Evolutionary conservation across 2,888 invertebrate genomes (phyloP), one percentile per base, ranked within the genome.

Genomic region (Megastigmus dorsalis): DNA sequence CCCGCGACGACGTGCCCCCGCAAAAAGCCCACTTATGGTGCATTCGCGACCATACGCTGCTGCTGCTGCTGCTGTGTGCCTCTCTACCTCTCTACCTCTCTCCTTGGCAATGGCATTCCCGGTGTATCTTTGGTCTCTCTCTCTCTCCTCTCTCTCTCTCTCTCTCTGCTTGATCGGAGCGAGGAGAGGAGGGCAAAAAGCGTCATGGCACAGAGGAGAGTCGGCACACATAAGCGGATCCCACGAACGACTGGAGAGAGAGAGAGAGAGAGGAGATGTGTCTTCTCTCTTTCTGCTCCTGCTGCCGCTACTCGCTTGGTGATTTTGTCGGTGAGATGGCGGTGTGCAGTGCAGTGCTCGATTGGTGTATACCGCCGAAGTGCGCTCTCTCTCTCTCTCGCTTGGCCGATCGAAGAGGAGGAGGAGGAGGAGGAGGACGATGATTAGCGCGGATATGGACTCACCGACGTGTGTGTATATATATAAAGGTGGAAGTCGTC

Each of bases 391-490:
- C 33, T 30, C 20, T 38, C 57, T 18, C 36, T 18, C 38, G 18
- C 38, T 36, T 23, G 7, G 54, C 23, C 26, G 15, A 36, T 10
- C 15, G 36, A 36, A 50, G 57, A 38, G 50, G 36, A 18, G 36
- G 20, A 13, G 54, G 13, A 43, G 13, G 45, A 38, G 60, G 62
- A 43, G 50, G 57, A 52, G 43, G 68, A 62, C 45, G 74, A 69
- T 74, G 74, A 74, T 74, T 74, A 74, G 74, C 74, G 69, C 69
- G 74, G 69, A 74, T 74, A 74, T 72, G 72, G 59, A 65, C 59
- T 72, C 63, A n/a, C n/a, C 28, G 33, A 52, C 72, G 52, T 57
- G 63, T 59, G 65, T 57, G 65, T 72, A 72, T 62, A 62, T 59
- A 72, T 57, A 72, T 72, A 72, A 70, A 62, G 52, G n/a, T 38